Evolutionary conservation across 2,113 vertebrate species (phyloP).

Genomic region (Thamnaconus septentrionalis): DNA sequence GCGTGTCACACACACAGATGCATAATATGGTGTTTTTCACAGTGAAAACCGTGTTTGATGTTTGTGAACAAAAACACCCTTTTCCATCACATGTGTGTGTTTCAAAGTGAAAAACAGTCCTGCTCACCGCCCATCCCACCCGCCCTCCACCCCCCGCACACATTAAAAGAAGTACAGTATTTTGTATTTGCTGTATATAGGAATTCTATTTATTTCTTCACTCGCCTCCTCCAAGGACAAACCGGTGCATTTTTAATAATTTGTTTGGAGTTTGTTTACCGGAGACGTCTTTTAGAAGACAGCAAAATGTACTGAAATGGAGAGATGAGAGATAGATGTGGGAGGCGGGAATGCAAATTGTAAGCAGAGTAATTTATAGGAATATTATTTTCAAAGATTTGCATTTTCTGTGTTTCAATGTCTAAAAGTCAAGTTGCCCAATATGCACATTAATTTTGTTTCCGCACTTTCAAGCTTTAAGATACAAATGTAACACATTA

Average conservation of each 20-base stretch:
- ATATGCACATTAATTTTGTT: slow-evolving; percentile 24
- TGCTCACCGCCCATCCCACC: no score
- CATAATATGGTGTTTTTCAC: no score
- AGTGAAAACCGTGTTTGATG: neutral
- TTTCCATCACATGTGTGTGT: neutral
- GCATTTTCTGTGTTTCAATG: slow-evolving; percentile 4
- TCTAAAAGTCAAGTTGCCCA: slow-evolving; percentile 1
- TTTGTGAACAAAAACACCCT: neutral
- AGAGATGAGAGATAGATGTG: neutral
- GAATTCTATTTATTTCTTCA: neutral
- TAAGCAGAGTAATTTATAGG: no score
- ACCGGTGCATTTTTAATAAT: neutral
- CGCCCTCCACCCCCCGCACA: no score
- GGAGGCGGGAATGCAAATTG: no score
- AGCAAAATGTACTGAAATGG: neutral
- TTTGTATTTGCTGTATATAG: neutral
- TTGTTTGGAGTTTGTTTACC: neutral
- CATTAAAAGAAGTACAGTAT: neutral
- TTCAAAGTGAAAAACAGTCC: neutral
- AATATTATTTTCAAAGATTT: neutral
- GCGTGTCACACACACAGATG: no score
- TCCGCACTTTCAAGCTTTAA: slow-evolving; percentile 32
- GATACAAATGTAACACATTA: slow-evolving; percentile 27
- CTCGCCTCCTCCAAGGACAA: neutral
- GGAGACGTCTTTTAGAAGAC: neutral